Percentiles rank a stretch among this genome's conserved stretches.
Conservation (phyloP, 2,113 vertebrate genomes). For the Potamarius usumacintae region DNA sequence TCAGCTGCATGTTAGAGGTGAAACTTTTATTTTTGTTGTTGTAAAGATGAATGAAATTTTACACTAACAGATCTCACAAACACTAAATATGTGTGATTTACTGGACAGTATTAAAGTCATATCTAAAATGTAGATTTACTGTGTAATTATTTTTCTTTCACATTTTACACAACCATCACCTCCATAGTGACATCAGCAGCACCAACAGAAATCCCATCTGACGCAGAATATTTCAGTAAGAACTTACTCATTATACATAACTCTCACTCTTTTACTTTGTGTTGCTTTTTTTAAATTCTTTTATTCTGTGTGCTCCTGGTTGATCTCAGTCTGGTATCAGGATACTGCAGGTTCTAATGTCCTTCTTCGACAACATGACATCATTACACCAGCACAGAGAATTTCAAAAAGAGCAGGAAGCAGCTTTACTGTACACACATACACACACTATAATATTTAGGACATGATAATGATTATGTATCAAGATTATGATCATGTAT, state of each 20-base stretch:
- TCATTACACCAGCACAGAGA: not conserved
- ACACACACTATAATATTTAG: too few relatives aligned
- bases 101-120: not conserved
- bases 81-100: not conserved
- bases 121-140: not conserved
- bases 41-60: not conserved
- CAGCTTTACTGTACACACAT: not conserved
- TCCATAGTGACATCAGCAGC: not conserved
- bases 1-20: constrained; percentile 14
- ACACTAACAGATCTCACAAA: not conserved
- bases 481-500: not conserved
- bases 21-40: not conserved
- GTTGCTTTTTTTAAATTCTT: too few relatives aligned
- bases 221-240: not conserved
- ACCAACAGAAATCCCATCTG: not conserved
- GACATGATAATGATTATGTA: not conserved
- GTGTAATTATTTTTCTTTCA: not conserved
- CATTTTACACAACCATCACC: not conserved
- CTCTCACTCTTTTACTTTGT: not conserved
- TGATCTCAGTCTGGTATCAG: too few relatives aligned
- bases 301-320: too few relatives aligned
- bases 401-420: not conserved
- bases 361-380: not conserved
- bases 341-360: not conserved
- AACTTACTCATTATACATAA: not conserved